Evolutionary conservation across 2,797 vertebrate genomes (phyloP), one percentile per base, ranked within the genome.

Genomic region (Etheostoma perlongum): DNA sequence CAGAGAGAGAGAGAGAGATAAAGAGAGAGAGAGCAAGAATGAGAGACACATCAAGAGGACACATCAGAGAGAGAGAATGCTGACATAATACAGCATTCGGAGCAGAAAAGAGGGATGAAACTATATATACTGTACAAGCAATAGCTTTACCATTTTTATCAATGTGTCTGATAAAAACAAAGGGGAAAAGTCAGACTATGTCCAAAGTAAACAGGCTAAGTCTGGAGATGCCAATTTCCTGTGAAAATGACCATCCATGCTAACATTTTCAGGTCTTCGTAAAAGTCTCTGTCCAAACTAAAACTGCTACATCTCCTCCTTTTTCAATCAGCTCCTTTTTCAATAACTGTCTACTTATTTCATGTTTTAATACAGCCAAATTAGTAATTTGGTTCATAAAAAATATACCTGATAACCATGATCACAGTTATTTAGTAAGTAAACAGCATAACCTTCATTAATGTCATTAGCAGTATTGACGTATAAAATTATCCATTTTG

Each of bases 1-100:
- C 75, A 82, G 54, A 71, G 58, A 63, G 72, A 63, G 74, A 82
- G 57, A 69, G 68, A 78, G 64, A 81, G 76, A 64, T 62, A 44
- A 25, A 25, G 25, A 25, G 27, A 62, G 74, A 44, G 16, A 72
- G 72, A 69, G 81, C 57, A 27, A 27, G 27, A 27, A 27, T 27
- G 27, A 27, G 27, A 27, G 27, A 27, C 27, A 27, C 25, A 25
- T 25, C 25, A 25, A 76, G 67, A 59, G 69, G 55, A 72, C 21
- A 44, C 51, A 67, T 36, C 40, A 66, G 68, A 62, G 71, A n/a
- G 47, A 47, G 57, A 67, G 51, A 80, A 71, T 55, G 53, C 67
- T 78, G 59, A 80, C 19, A 10, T 10, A 19, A 74, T 16, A 6
- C 30, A 30, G 30, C 3, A 30, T 30, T 30, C 47, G 62, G 68